A percentile compares a stretch with the other conserved stretches of the same genome.
phyloP scores from a whole-genome alignment of 2,888 invertebrate species.

The Altica lythri region DNA sequence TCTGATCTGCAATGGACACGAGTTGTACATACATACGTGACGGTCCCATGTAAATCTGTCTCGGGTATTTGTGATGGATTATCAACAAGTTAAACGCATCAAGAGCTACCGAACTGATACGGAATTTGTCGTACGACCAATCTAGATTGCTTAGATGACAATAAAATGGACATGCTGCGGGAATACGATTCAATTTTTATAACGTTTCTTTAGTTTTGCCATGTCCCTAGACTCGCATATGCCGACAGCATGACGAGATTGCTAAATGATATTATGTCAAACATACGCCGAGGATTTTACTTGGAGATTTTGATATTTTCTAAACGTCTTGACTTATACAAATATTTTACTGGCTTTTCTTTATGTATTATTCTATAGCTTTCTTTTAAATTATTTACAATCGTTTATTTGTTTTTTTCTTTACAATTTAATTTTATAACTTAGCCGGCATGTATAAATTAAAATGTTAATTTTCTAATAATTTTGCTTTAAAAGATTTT shows the following conservation, averaged over 20 bases:
- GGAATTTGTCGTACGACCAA: constrained; percentile 16
- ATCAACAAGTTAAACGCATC: constrained; percentile 1
- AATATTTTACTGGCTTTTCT: too few relatives aligned
- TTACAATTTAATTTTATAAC: too few relatives aligned
- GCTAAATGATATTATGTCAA: constrained; percentile 2
- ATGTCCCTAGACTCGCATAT: background rate
- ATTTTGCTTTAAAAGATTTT: too few relatives aligned
- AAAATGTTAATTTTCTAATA: too few relatives aligned
- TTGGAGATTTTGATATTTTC: too few relatives aligned
- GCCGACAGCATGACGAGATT: constrained; percentile 14
- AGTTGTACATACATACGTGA: constrained; percentile 17
- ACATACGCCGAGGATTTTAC: too few relatives aligned
- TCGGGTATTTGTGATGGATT: background rate
- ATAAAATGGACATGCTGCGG: constrained; percentile 21
- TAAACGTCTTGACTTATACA: too few relatives aligned
- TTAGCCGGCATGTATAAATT: too few relatives aligned
- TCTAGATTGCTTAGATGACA: constrained; percentile 18
- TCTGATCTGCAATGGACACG: constrained; percentile 9
- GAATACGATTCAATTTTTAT: constrained; percentile 11
- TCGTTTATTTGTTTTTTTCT: too few relatives aligned
- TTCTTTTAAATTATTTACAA: too few relatives aligned
- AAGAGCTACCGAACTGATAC: constrained; percentile 14
- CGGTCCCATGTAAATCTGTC: constrained; percentile 15
- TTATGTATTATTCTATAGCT: too few relatives aligned
- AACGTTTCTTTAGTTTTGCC: constrained; percentile 2